These are phyloP conservation scores for Cinclus cinclus DNA, from an alignment of 2,113 vertebrate genomes.

Conservation along the genomic window DNA sequence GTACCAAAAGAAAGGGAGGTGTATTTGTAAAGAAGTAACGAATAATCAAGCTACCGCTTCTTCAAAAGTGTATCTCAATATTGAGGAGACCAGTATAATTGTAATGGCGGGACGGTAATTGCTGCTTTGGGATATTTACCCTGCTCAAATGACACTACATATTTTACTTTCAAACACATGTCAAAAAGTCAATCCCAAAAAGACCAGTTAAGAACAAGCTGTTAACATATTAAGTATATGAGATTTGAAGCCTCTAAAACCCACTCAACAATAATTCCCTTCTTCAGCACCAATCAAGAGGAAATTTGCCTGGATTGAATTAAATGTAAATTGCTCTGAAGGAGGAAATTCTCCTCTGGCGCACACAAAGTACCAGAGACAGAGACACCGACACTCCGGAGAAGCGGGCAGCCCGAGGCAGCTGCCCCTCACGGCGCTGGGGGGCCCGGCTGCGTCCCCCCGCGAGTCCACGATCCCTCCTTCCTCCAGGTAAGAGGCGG, in stretches of 20 bases:
- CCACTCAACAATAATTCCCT: slow-evolving; percentile 65
- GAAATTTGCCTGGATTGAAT: slow-evolving; percentile 59
- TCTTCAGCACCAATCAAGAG: slow-evolving; percentile 59
- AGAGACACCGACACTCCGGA: background rate
- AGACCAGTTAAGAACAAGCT: slow-evolving; percentile 59
- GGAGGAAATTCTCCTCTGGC: background rate
- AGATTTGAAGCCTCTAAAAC: slow-evolving; percentile 49
- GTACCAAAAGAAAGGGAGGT: background rate
- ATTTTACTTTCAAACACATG: slow-evolving; percentile 64
- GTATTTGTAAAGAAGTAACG: background rate
- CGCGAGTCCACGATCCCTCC: no score
- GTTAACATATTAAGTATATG: slow-evolving; percentile 50
- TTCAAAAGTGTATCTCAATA: background rate
- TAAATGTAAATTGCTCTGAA: slow-evolving; percentile 56
- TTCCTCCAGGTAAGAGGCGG: slow-evolving; percentile 39
- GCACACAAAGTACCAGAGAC: background rate
- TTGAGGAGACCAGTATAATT: background rate
- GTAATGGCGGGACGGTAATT: slow-evolving; percentile 41
- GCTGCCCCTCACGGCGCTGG: background rate
- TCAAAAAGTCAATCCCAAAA: slow-evolving; percentile 65
- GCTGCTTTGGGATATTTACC: slow-evolving; percentile 62
- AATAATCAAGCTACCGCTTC: background rate
- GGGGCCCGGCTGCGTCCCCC: no score
- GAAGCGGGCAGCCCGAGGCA: background rate
- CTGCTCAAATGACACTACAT: slow-evolving; percentile 64